phyloP scores from a whole-genome alignment of 2,888 invertebrate genomes.

The Shargacucullia verbasci region DNA sequence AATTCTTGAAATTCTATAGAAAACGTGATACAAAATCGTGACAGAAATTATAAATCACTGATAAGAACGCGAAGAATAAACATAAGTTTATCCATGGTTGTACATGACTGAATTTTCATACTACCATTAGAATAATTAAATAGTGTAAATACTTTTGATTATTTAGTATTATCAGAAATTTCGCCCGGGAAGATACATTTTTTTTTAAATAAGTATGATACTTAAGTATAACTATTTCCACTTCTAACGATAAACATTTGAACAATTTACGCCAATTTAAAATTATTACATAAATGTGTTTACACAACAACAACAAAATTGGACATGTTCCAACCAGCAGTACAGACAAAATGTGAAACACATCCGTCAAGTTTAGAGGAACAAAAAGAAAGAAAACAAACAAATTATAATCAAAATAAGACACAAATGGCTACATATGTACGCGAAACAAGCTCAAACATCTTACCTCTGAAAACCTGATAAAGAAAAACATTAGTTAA shows the following conservation, averaged over 20 bases:
- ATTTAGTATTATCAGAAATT: slow-evolving; percentile 36
- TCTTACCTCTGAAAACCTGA: slow-evolving; percentile 87
- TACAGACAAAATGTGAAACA: slow-evolving; percentile 42
- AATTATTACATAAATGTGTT: slow-evolving; percentile 49
- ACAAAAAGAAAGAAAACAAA: slow-evolving; percentile 52
- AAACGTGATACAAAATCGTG: slow-evolving; percentile 48
- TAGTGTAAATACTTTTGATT: slow-evolving; percentile 32
- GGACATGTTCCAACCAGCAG: slow-evolving; percentile 44
- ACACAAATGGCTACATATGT: slow-evolving; percentile 69
- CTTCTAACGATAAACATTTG: slow-evolving; percentile 41
- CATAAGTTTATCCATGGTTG: slow-evolving; percentile 28
- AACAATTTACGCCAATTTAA: slow-evolving; percentile 48
- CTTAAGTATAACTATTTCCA: slow-evolving; percentile 34
- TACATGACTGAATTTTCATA: slow-evolving; percentile 49
- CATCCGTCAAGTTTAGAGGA: slow-evolving; percentile 37
- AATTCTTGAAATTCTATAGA: slow-evolving; percentile 36
- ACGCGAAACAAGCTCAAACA: slow-evolving; percentile 76
- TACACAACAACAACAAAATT: slow-evolving; percentile 47
- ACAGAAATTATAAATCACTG: slow-evolving; percentile 41
- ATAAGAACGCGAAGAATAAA: slow-evolving; percentile 40
- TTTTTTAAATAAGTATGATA: slow-evolving; percentile 28
- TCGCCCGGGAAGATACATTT: slow-evolving; percentile 43
- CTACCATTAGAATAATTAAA: slow-evolving; percentile 40
- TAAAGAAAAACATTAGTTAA: slow-evolving; percentile 74
- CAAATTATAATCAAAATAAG: slow-evolving; percentile 62